These are phyloP conservation scores for Anguilla anguilla DNA, from an alignment of 2,797 vertebrate genomes.

Conservation along the genomic window DNA sequence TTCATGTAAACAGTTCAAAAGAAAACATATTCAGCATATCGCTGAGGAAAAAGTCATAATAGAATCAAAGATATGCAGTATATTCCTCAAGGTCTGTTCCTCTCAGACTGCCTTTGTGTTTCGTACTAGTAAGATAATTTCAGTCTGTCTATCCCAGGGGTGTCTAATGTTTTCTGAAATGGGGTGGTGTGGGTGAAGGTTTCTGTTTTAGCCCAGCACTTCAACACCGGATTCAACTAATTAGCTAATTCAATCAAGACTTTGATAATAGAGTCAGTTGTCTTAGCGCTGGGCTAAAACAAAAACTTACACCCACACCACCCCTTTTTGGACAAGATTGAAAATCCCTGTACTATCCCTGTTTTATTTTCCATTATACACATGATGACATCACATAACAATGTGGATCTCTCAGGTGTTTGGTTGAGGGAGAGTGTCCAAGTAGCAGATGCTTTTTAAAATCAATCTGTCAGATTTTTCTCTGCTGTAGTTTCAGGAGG, in stretches of 20 bases:
- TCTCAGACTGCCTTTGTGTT: background rate
- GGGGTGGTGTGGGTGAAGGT: background rate
- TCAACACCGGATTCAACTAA: background rate
- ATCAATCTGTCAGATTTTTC: background rate
- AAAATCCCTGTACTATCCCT: background rate
- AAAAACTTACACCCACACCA: background rate
- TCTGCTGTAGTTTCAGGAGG: background rate
- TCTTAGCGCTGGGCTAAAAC: background rate
- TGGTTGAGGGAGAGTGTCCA: background rate
- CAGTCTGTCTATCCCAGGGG: background rate
- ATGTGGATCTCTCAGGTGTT: background rate
- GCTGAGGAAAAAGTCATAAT: background rate
- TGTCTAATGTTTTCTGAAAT: background rate
- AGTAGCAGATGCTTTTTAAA: background rate
- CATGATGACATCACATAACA: background rate
- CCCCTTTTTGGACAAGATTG: background rate
- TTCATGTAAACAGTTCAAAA: background rate
- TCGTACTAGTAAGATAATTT: background rate
- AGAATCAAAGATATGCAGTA: background rate
- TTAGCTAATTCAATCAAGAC: background rate
- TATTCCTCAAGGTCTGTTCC: conserved; percentile 1
- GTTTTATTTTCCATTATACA: background rate
- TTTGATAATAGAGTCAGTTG: background rate
- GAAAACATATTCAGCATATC: background rate
- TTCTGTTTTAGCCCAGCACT: background rate